Percentiles rank a stretch among this genome's conserved stretches.
Conservation (phyloP, 2,888 invertebrate species). For the Lapara coniferarum region DNA sequence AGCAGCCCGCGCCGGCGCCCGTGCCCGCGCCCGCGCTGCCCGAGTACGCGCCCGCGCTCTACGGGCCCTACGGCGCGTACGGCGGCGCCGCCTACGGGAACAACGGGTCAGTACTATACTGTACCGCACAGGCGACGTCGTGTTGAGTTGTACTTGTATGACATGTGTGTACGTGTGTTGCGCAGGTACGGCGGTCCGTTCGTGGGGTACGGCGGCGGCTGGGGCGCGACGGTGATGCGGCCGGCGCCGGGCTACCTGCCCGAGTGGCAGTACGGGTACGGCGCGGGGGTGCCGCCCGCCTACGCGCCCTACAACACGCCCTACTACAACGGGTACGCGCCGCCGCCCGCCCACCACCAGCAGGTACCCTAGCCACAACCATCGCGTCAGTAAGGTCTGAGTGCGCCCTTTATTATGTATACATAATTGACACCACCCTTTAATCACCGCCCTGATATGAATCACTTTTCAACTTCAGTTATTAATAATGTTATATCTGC, state of each 20-base stretch:
- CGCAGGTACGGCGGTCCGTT: constrained; percentile 74
- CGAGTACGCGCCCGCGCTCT: constrained; percentile 62
- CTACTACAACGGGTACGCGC: constrained; percentile 78
- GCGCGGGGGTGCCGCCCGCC: constrained; percentile 47
- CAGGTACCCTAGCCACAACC: constrained; percentile 52
- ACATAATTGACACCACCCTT: no score
- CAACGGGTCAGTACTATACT: constrained; percentile 62
- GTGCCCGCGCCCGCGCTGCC: constrained; percentile 54
- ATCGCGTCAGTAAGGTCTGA: no score
- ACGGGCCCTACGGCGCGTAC: constrained; percentile 70
- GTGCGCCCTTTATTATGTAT: no score
- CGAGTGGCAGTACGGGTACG: constrained; percentile 80
- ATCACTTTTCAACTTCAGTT: no score
- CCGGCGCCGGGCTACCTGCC: constrained; percentile 79
- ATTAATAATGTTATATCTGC: no score
- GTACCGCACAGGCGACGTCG: no score
- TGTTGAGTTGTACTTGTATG: background rate
- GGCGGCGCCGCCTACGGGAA: constrained; percentile 64
- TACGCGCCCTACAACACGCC: constrained; percentile 76
- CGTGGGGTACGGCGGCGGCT: constrained; percentile 77
- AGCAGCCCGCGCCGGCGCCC: constrained; percentile 44
- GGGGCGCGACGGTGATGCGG: constrained; percentile 74
- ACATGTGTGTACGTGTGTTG: background rate
- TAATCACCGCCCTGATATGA: no score
- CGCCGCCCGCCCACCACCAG: constrained; percentile 77